Evolutionary conservation across 2,797 vertebrate genomes (phyloP).

Genomic region (Limosa lapponica): DNA sequence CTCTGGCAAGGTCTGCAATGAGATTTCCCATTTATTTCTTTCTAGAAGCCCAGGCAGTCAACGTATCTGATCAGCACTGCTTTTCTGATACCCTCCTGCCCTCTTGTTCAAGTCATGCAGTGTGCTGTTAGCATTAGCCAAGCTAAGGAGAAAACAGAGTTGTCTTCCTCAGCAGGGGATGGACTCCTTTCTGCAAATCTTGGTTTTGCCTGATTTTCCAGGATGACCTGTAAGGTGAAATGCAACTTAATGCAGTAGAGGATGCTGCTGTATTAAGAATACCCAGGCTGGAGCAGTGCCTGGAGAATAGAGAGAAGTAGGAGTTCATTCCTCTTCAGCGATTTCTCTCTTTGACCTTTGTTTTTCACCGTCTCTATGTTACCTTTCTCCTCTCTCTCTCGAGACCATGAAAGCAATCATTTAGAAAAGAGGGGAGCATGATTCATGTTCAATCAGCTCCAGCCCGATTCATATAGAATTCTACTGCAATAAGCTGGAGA

Average conservation of each 20-base stretch:
- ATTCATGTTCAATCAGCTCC: neutral
- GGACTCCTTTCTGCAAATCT: neutral
- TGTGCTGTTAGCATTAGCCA: neutral
- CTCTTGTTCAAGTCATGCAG: neutral
- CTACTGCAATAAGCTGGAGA: neutral
- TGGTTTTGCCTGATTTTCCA: neutral
- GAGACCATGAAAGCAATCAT: neutral
- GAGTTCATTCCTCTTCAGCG: neutral
- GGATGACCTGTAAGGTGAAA: neutral
- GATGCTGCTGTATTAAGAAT: neutral
- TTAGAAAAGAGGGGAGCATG: neutral
- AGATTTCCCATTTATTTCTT: neutral
- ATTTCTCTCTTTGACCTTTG: slow-evolving; percentile 34
- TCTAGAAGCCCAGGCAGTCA: neutral
- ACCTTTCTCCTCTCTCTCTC: neutral
- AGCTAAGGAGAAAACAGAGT: neutral
- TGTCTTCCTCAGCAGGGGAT: neutral
- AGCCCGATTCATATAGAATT: neutral
- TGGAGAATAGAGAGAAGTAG: neutral
- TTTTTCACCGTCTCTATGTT: neutral
- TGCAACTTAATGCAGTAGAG: neutral
- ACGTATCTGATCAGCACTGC: neutral
- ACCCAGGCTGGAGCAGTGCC: neutral
- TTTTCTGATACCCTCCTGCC: neutral
- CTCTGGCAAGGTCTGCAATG: neutral